These are phyloP conservation scores for Osmerus mordax DNA, from an alignment of 2,113 vertebrate species.

Conservation along the genomic window DNA sequence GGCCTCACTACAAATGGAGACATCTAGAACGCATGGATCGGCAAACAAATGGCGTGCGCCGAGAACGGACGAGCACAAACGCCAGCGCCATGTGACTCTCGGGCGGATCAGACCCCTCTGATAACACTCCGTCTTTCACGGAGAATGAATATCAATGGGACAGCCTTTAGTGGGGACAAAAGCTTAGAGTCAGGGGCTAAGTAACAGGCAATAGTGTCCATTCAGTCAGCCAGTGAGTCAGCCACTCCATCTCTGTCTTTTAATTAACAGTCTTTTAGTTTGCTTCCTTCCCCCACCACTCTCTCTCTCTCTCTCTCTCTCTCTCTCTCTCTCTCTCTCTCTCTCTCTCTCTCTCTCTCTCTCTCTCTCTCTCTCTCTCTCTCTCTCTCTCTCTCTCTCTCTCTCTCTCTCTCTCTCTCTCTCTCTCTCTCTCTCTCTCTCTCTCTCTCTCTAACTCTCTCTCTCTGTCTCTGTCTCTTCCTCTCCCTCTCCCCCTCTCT, in stretches of 20 bases:
- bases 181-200: conserved; percentile 44
- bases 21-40: conserved; percentile 69
- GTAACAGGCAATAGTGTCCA: conserved; percentile 55
- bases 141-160: conserved; percentile 56
- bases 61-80: conserved; percentile 25
- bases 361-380: conserved; percentile 22
- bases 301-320: neutral
- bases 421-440: conserved; percentile 41
- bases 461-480: conserved; percentile 13
- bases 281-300: conserved; percentile 27
- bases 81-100: conserved; percentile 16
- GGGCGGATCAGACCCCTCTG: conserved; percentile 22
- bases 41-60: conserved; percentile 57
- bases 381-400: conserved; percentile 28
- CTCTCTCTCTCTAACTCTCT: conserved; percentile 26
- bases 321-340: neutral
- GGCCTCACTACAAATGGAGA: conserved; percentile 77
- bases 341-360: conserved; percentile 37
- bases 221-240: conserved; percentile 46
- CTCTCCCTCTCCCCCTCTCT: conserved; percentile 45
- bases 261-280: conserved; percentile 58
- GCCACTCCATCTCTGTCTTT: conserved; percentile 45
- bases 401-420: conserved; percentile 42
- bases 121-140: conserved; percentile 43
- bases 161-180: conserved; percentile 9